Evolutionary conservation across 2,797 vertebrate genomes (phyloP).

Genomic region (Premnoplex brunnescens): DNA sequence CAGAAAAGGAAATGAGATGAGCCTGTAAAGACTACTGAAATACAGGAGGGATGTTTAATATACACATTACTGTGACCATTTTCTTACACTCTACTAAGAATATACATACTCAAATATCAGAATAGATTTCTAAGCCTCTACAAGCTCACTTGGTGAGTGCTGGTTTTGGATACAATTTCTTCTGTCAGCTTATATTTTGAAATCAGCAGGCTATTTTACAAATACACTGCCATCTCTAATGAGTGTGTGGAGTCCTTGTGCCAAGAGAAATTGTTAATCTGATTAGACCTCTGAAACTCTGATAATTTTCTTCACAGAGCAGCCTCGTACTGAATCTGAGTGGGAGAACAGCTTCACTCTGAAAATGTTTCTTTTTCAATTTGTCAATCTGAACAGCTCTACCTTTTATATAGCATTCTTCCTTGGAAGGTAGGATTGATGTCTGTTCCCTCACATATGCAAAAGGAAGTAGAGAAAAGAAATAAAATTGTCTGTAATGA

Average conservation of each 20-base stretch:
- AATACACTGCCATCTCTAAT: not conserved
- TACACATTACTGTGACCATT: not conserved
- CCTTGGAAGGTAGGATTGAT: conserved; percentile 86
- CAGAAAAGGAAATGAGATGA: not conserved
- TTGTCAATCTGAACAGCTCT: conserved; percentile 95
- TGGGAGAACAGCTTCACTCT: conserved; percentile 97
- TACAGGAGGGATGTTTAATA: not conserved
- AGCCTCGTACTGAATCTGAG: conserved; percentile 92
- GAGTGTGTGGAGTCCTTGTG: not conserved
- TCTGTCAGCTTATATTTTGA: not conserved
- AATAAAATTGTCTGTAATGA: not conserved
- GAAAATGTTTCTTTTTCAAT: conserved; percentile 98
- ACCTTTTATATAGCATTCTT: conserved; percentile 97
- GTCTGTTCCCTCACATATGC: not conserved
- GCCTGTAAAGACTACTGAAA: not conserved
- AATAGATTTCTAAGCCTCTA: not conserved
- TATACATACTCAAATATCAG: not conserved
- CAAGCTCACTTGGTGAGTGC: not conserved
- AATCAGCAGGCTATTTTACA: conserved; percentile 5
- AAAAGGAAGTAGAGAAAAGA: not conserved
- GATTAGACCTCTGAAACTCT: conserved; percentile 34
- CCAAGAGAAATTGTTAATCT: not conserved
- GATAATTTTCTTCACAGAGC: conserved; percentile 83
- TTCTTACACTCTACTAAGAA: not conserved
- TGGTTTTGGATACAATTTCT: not conserved